Evolutionary conservation across 1,140 invertebrate species (phyloP).

Genomic region (Tetramorium parvispinum): DNA sequence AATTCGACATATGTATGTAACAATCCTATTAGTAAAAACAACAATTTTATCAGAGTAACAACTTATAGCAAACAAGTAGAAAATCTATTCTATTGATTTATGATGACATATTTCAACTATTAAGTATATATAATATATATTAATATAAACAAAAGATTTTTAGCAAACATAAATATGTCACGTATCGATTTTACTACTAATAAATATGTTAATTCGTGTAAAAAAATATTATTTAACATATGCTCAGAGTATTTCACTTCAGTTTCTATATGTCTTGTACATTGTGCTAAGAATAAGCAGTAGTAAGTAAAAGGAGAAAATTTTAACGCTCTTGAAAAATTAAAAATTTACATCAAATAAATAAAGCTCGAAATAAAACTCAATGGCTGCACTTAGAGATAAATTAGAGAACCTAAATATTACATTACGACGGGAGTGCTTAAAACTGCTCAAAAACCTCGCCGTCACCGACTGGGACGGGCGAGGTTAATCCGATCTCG

Average conservation of each 20-base stretch:
- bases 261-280: too few relatives aligned
- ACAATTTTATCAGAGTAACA: too few relatives aligned
- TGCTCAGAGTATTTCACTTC: background rate
- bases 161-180: background rate
- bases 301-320: background rate
- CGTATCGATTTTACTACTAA: background rate
- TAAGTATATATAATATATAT: background rate
- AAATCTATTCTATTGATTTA: too few relatives aligned
- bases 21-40: too few relatives aligned
- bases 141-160: background rate
- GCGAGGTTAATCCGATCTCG: constrained; percentile 30
- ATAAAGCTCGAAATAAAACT: constrained; percentile 2
- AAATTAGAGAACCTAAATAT: constrained; percentile 37
- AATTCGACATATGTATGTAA: too few relatives aligned
- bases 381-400: constrained; percentile 6
- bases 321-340: background rate
- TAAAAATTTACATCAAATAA: background rate
- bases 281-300: too few relatives aligned
- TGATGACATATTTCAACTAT: too few relatives aligned
- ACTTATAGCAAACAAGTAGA: too few relatives aligned
- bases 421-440: constrained; percentile 3
- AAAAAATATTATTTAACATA: background rate
- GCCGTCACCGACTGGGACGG: background rate
- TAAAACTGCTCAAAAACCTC: constrained; percentile 15
- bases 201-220: background rate